Conservation (phyloP, 2,888 invertebrate species). For the Caenorhabditis drosophilae region DNA sequence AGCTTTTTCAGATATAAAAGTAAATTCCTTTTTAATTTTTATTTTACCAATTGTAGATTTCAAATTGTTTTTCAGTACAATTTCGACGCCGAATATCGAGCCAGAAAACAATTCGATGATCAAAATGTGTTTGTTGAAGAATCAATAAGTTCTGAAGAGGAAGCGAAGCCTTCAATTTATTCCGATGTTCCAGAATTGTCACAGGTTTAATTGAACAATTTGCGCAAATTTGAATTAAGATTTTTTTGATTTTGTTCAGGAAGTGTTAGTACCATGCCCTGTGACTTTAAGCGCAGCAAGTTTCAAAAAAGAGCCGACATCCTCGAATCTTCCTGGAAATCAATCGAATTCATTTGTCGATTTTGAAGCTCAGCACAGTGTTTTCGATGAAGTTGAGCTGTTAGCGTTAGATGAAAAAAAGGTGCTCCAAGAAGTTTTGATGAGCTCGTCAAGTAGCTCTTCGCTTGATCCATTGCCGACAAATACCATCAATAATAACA, state of each 20-base stretch:
- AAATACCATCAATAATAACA: background rate
- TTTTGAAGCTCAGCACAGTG: slow-evolving; percentile 49
- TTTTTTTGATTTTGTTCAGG: slow-evolving; percentile 6
- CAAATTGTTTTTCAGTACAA: too few species aligned
- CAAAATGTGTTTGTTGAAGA: slow-evolving; percentile 20
- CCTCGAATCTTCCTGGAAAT: slow-evolving; percentile 3
- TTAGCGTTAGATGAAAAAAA: slow-evolving; percentile 57
- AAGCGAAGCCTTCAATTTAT: slow-evolving; percentile 1
- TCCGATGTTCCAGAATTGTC: too few species aligned
- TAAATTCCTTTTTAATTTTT: too few species aligned
- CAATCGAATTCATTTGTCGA: slow-evolving; percentile 46
- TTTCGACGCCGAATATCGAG: slow-evolving; percentile 44
- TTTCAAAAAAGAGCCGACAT: background rate
- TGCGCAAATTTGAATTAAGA: background rate
- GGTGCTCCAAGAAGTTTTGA: slow-evolving; percentile 46
- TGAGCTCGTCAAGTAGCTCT: background rate
- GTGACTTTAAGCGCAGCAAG: background rate
- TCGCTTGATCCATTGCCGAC: background rate
- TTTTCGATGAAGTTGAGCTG: slow-evolving; percentile 63
- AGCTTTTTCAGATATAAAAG: slow-evolving; percentile 15
- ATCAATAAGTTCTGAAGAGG: background rate
- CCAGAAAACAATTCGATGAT: slow-evolving; percentile 43
- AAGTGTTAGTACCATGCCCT: slow-evolving; percentile 28
- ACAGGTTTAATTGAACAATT: background rate
- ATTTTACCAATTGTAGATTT: too few species aligned